These are phyloP conservation scores for Standfussiana lucernea DNA, from an alignment of 2,888 invertebrate species.

Conservation along the genomic window DNA sequence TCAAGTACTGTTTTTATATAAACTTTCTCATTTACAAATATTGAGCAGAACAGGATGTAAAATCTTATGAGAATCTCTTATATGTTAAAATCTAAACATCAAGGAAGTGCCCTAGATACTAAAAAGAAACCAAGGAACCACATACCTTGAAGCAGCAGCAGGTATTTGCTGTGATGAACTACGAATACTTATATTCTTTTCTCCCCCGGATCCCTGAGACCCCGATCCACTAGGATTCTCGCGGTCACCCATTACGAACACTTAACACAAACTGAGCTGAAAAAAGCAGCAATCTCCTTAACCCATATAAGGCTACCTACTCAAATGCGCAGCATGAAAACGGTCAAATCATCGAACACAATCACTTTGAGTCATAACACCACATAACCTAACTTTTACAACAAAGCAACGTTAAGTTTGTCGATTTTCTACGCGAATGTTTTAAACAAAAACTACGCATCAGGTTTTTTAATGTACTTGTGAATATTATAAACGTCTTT, in stretches of 20 bases:
- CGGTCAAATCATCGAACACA: constrained; percentile 78
- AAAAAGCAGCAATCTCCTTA: constrained; percentile 74
- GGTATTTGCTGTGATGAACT: constrained; percentile 82
- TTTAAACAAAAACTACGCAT: constrained; percentile 42
- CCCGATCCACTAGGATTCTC: constrained; percentile 80
- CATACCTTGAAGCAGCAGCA: constrained; percentile 82
- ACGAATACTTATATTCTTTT: constrained; percentile 70
- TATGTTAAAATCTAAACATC: not conserved
- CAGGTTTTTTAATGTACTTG: constrained; percentile 36
- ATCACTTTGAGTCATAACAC: constrained; percentile 81
- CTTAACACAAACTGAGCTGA: constrained; percentile 68
- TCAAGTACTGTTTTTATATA: too few relatives aligned
- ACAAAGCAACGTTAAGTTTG: constrained; percentile 68
- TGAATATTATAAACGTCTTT: constrained; percentile 46
- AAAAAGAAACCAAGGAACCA: constrained; percentile 22
- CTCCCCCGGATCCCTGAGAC: constrained; percentile 77
- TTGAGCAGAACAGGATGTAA: not conserved
- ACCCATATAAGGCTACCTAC: constrained; percentile 82
- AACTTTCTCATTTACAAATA: not conserved
- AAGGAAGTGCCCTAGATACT: not conserved
- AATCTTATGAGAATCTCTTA: not conserved
- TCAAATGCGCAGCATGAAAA: constrained; percentile 79
- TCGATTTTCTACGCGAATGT: constrained; percentile 41
- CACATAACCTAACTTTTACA: constrained; percentile 82
- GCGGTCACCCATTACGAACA: constrained; percentile 83